These are phyloP conservation scores for Labeo catla DNA, from an alignment of 2,113 vertebrate species.

Conservation along the genomic window DNA sequence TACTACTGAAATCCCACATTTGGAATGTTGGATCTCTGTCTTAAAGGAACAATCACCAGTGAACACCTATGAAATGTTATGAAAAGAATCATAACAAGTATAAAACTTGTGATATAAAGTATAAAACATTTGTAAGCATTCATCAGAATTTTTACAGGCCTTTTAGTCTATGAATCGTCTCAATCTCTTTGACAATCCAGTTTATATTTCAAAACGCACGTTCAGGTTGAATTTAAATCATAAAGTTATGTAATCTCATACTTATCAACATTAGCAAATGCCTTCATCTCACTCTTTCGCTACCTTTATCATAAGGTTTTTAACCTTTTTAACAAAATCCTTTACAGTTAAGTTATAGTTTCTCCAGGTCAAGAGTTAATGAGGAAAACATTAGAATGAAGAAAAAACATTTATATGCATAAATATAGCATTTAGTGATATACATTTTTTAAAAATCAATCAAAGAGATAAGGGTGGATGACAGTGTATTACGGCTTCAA, in stretches of 20 bases:
- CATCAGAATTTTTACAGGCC: neutral
- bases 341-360: neutral
- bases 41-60: neutral
- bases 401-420: neutral
- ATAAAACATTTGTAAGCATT: neutral
- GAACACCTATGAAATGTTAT: neutral
- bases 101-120: neutral
- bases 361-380: neutral
- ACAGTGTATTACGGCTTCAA: neutral
- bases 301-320: neutral
- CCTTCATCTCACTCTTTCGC: neutral
- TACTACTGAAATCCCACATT: neutral
- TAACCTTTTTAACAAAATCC: neutral
- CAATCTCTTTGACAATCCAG: neutral
- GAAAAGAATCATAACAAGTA: neutral
- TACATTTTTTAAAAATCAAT: neutral
- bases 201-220: neutral
- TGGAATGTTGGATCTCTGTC: neutral
- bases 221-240: neutral
- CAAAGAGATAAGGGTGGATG: neutral
- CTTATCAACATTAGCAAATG: slow-evolving; percentile 1
- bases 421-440: neutral
- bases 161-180: neutral
- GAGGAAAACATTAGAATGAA: neutral
- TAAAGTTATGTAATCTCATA: neutral